Base-by-base conservation (phyloP, 2,113 vertebrate genomes). In the Vimba vimba region DNA sequence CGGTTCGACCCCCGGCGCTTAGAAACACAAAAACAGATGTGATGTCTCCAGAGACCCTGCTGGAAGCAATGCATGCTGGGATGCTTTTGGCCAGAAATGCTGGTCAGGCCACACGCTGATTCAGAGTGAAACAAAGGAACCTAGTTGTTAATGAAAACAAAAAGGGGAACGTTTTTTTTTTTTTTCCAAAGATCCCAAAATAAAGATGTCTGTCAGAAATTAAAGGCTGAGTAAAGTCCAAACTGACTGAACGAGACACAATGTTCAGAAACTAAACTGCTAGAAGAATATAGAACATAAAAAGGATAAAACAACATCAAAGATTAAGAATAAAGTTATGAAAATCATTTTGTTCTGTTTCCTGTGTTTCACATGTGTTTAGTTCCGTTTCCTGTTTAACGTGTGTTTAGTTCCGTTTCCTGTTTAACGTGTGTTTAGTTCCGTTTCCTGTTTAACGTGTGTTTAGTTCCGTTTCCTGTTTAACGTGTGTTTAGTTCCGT, bases 21-120 rank as follows among this genome's bases (percentile, higher is more conserved):
- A n/a, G 15, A 12, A 71, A 68, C 39, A 69, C 59, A 78, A 85
- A 79, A 85, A 78, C 84, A 85, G 76, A 79, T 85, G 76, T 59
- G 74, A 23, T 36, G 57, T 86, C 84, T 79, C 76, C 76, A 79
- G 55, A 43, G 84, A 71, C 62, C 30, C 66, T 45, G 84, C 76
- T 55, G 47, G 33, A 66, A 64, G 60, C 57, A 50, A 60, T 50
- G 84, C 84, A 85, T 85, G 84, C 60, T 79, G 84, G 76, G 84
- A 86, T 12, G 60, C 64, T 85, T 77, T 55, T 50, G 74, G 75
- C 62, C 19, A 11, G 33, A 79, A 85, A 76, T 17, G n/a, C 74
- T 76, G 83, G 60, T 39, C 8, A 36, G 47, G 15, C 47, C 76
- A 79, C 81, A 73, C 17, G 33, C 50, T 83, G 81, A 30, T 55